These are phyloP conservation scores for Pangasius mekongensis DNA, from an alignment of 2,797 vertebrate genomes.

Conservation along the genomic window DNA sequence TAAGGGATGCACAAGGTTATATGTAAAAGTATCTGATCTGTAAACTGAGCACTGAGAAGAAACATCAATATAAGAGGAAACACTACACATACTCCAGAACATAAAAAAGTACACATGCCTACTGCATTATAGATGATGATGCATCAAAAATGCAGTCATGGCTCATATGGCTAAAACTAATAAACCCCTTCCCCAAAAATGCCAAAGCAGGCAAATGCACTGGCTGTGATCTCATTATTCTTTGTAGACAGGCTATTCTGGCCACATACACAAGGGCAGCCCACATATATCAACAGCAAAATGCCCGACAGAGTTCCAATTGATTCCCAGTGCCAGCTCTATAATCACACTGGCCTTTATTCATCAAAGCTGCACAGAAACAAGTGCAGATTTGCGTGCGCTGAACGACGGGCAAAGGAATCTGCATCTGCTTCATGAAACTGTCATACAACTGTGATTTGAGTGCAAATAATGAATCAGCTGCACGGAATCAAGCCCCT, in stretches of 20 bases:
- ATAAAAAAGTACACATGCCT: not conserved
- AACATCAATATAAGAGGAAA: conserved; percentile 39
- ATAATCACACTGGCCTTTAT: conserved; percentile 41
- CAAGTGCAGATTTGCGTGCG: not conserved
- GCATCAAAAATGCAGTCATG: conserved; percentile 35
- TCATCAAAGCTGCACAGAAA: conserved; percentile 9
- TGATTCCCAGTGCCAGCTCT: conserved; percentile 41
- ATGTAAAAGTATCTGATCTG: not conserved
- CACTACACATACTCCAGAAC: conserved; percentile 27
- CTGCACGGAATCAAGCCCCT: not conserved
- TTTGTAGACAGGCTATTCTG: conserved; percentile 45
- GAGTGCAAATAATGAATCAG: not conserved
- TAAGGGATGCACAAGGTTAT: not conserved
- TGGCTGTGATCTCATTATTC: conserved; percentile 46
- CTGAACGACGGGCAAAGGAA: not conserved
- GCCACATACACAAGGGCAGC: conserved; percentile 31
- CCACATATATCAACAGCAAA: conserved; percentile 40
- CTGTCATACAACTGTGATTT: not conserved
- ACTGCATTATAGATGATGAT: not conserved
- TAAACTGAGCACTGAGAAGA: not conserved
- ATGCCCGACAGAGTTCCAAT: conserved; percentile 42
- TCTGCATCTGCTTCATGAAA: not conserved
- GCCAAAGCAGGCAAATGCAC: conserved; percentile 32
- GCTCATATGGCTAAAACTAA: conserved; percentile 22
- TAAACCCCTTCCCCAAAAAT: conserved; percentile 18